These are phyloP conservation scores for Pristionchus mayeri DNA, from an alignment of 2,888 invertebrate species.

Conservation along the genomic window DNA sequence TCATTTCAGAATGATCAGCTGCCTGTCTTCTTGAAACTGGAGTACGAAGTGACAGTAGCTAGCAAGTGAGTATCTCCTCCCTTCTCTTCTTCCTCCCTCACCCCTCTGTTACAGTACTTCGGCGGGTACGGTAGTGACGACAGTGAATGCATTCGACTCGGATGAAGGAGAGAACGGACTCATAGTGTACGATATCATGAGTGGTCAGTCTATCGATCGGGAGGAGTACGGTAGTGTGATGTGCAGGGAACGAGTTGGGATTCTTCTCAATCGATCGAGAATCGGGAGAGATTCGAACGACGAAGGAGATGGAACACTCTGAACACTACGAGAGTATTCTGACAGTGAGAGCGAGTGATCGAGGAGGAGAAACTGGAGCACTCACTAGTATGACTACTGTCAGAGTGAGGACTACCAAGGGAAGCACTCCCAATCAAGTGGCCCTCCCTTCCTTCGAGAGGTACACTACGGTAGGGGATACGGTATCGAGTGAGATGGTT, in stretches of 20 bases:
- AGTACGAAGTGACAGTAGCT: conserved; percentile 54
- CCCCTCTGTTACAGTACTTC: conserved; percentile 49
- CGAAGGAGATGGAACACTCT: conserved; percentile 50
- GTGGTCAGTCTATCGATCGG: conserved; percentile 81
- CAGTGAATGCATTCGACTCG: conserved; percentile 89
- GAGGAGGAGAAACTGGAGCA: conserved; percentile 30
- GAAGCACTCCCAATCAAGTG: background rate
- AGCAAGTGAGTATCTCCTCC: conserved; percentile 13
- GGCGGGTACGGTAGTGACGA: conserved; percentile 77
- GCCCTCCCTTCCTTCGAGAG: background rate
- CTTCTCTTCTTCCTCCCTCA: background rate
- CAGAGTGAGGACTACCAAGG: conserved; percentile 85
- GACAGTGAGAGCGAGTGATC: conserved; percentile 37
- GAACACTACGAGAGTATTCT: conserved; percentile 47
- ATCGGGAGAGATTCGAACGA: conserved; percentile 64
- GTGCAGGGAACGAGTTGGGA: conserved; percentile 85
- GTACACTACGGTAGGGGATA: background rate
- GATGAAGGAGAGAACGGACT: conserved; percentile 95
- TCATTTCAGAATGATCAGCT: conserved; percentile 79
- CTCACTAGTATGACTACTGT: conserved; percentile 82
- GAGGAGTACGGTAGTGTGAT: background rate
- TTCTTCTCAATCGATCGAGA: conserved; percentile 67
- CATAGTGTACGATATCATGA: conserved; percentile 87
- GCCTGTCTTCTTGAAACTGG: conserved; percentile 75
- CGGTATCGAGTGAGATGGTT: background rate